Percentiles rank a stretch among this genome's conserved stretches.
Evolutionary conservation across 2,888 invertebrate species (phyloP).

Genomic region (Tortrix viridana): DNA sequence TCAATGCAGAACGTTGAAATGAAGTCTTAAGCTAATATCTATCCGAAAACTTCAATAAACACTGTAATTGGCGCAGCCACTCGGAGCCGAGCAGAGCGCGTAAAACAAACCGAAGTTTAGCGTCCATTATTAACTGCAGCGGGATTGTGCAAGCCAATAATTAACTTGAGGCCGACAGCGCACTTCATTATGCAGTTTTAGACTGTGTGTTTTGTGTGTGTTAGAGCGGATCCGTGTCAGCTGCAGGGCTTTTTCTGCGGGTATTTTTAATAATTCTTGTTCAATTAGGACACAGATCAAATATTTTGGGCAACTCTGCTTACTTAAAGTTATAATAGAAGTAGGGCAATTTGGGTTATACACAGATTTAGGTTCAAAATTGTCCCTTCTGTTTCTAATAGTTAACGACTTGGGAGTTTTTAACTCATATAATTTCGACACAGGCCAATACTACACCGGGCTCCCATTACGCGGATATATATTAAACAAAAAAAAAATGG

Average conservation of each 20-base stretch:
- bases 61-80: constrained; percentile 1
- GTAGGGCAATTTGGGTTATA: no score
- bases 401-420: no score
- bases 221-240: neutral
- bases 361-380: no score
- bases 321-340: no score
- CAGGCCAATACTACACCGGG: no score
- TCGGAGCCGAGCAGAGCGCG: constrained; percentile 3
- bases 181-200: constrained; percentile 26
- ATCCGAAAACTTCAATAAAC: neutral
- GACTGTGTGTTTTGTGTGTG: neutral
- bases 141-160: constrained; percentile 15
- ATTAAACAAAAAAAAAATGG: no score
- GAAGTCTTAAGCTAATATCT: neutral
- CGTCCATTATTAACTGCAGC: constrained; percentile 12
- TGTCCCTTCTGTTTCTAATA: no score
- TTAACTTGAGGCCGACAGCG: constrained; percentile 28
- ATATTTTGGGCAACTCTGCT: no score
- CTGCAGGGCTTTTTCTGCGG: neutral
- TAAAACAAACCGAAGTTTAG: constrained; percentile 16
- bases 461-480: no score
- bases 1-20: neutral
- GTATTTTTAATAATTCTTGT: no score
- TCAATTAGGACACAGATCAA: no score
- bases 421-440: no score